These are phyloP conservation scores for Amphiura filiformis DNA, from an alignment of 35 echinoderm and acorn worm genomes.

Conservation along the genomic window DNA sequence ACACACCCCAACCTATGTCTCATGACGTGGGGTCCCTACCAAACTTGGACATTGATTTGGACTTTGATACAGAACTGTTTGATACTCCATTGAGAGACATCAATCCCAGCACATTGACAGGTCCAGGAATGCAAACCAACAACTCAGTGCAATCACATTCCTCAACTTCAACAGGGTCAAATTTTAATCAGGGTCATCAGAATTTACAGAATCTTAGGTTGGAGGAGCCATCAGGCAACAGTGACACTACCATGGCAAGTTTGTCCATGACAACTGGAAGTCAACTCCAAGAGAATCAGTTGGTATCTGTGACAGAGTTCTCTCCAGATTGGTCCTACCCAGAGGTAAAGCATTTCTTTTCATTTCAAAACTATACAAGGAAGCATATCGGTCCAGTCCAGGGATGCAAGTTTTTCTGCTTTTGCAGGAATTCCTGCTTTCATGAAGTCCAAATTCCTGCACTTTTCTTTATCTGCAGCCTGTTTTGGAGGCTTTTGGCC, in stretches of 20 bases:
- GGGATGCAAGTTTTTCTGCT: no score
- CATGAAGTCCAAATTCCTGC: no score
- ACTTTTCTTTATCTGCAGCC: neutral
- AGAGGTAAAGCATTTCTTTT: slow-evolving; percentile 77
- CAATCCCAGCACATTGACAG: neutral
- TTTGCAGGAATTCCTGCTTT: no score
- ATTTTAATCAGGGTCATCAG: neutral
- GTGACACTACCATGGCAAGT: neutral
- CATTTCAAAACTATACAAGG: neutral
- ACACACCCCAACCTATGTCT: neutral
- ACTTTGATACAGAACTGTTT: slow-evolving; percentile 86
- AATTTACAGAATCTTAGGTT: neutral
- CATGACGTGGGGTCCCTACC: slow-evolving; percentile 35
- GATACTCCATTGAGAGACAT: slow-evolving; percentile 59
- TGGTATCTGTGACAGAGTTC: slow-evolving; percentile 74
- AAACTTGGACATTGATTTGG: slow-evolving; percentile 60
- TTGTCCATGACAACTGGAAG: neutral
- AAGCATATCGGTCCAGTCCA: neutral
- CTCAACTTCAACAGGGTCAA: neutral
- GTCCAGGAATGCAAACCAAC: neutral
- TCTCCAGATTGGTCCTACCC: slow-evolving; percentile 98
- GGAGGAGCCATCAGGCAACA: neutral
- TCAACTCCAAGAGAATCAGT: slow-evolving; percentile 44
- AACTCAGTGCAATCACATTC: neutral
- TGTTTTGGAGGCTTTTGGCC: no score